Percentiles rank a stretch among this genome's conserved stretches.
These are phyloP conservation scores for Malurus elegans DNA, from an alignment of 2,113 vertebrate species.

Conservation along the genomic window DNA sequence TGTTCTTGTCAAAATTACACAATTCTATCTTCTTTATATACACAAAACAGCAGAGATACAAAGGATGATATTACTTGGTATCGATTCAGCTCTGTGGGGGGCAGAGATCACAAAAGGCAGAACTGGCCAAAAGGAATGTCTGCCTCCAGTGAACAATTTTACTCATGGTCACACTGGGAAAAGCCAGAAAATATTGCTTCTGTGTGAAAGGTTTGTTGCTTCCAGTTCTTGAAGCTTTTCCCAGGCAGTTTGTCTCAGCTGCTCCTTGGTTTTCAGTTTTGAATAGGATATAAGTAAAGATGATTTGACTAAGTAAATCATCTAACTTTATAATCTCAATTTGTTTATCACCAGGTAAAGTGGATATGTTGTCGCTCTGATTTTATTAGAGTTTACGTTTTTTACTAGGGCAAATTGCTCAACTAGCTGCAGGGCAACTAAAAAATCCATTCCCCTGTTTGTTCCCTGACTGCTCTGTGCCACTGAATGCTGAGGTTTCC, in stretches of 20 bases:
- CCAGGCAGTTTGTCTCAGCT: conserved; percentile 23
- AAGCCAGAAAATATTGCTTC: conserved; percentile 69
- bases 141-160: conserved; percentile 72
- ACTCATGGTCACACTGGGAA: conserved; percentile 69
- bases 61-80: conserved; percentile 71
- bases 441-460: neutral
- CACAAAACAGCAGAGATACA: conserved; percentile 63
- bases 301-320: neutral
- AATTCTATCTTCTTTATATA: conserved; percentile 71
- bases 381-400: neutral
- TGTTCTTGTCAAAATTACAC: conserved; percentile 73
- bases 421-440: neutral
- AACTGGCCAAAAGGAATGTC: conserved; percentile 72
- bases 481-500: neutral
- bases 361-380: neutral
- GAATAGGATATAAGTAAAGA: neutral
- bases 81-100: conserved; percentile 68
- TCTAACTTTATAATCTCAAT: neutral
- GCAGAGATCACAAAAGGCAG: conserved; percentile 71
- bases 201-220: conserved; percentile 61
- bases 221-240: conserved; percentile 38
- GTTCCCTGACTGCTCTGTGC: neutral
- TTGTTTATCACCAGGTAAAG: neutral
- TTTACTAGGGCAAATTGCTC: neutral
- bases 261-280: neutral